These are phyloP conservation scores for Drosophila biarmipes DNA, from an alignment of 1,140 invertebrate species.

Conservation along the genomic window DNA sequence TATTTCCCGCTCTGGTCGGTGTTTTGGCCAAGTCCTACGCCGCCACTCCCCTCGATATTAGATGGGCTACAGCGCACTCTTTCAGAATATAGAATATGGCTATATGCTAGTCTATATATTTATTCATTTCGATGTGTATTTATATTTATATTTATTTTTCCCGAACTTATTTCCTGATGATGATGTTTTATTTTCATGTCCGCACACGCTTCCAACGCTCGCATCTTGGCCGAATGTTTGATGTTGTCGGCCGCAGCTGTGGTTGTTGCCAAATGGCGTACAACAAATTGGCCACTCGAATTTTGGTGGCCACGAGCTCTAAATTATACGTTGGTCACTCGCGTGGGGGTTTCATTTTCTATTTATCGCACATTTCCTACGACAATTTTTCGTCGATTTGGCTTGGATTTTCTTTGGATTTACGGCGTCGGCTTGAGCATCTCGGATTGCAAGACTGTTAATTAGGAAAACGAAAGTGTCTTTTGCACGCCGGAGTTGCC, in stretches of 20 bases:
- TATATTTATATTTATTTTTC: slow-evolving; percentile 49
- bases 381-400: slow-evolving; percentile 12
- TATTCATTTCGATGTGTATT: slow-evolving; percentile 58
- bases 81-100: slow-evolving; percentile 29
- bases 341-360: slow-evolving; percentile 54
- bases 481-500: slow-evolving; percentile 40
- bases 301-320: slow-evolving; percentile 70
- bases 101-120: slow-evolving; percentile 42
- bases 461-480: slow-evolving; percentile 60
- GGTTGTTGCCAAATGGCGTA: slow-evolving; percentile 7
- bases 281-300: slow-evolving; percentile 71
- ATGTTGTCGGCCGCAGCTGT: slow-evolving; percentile 44
- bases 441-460: slow-evolving; percentile 44
- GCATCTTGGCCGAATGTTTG: slow-evolving; percentile 55
- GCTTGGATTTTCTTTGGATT: slow-evolving; percentile 10
- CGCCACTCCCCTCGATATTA: slow-evolving; percentile 24
- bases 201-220: slow-evolving; percentile 75
- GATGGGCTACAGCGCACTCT: slow-evolving; percentile 29
- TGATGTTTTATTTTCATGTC: slow-evolving; percentile 81
- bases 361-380: slow-evolving; percentile 28
- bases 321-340: slow-evolving; percentile 63
- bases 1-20: slow-evolving; percentile 33
- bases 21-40: slow-evolving; percentile 3
- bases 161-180: slow-evolving; percentile 79
- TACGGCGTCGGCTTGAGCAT: slow-evolving; percentile 13